Percentiles rank a stretch among this genome's conserved stretches.
These are phyloP conservation scores for Pachypeltis micranthus DNA, from an alignment of 1,140 invertebrate genomes.

Conservation along the genomic window DNA sequence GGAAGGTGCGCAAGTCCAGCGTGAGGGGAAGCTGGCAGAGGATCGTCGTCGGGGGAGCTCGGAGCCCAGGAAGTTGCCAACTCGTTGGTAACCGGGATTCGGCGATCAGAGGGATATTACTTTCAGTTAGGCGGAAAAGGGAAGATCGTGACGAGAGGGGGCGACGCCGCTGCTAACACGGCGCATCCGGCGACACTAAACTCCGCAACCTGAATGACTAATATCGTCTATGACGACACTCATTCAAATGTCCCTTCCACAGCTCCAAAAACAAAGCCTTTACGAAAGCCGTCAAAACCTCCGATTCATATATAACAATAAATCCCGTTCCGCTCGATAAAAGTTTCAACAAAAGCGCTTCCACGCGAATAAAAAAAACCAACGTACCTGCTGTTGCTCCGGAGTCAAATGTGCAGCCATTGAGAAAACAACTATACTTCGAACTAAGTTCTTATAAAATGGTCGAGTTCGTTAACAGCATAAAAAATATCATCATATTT, in stretches of 20 bases:
- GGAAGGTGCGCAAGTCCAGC: not conserved
- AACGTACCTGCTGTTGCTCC: constrained; percentile 51
- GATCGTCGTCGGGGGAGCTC: not conserved
- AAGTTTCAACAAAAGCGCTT: too few relatives aligned
- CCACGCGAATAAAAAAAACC: constrained; percentile 27
- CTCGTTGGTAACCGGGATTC: not conserved
- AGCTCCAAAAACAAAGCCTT: constrained; percentile 12
- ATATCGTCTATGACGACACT: not conserved
- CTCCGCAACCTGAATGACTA: not conserved
- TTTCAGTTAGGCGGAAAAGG: too few relatives aligned
- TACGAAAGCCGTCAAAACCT: constrained; percentile 12
- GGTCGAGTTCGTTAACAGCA: not conserved
- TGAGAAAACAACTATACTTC: not conserved
- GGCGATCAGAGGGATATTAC: not conserved
- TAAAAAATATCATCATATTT: not conserved
- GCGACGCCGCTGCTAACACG: not conserved
- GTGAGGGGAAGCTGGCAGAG: too few relatives aligned
- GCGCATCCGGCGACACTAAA: not conserved
- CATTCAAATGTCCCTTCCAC: not conserved
- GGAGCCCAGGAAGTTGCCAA: not conserved
- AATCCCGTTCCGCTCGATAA: too few relatives aligned
- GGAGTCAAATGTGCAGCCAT: constrained; percentile 55
- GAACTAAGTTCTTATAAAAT: not conserved
- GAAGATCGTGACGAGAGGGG: not conserved
- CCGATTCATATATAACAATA: constrained; percentile 12